These are phyloP conservation scores for Solen grandis DNA, from an alignment of 1,140 invertebrate species.

Conservation along the genomic window DNA sequence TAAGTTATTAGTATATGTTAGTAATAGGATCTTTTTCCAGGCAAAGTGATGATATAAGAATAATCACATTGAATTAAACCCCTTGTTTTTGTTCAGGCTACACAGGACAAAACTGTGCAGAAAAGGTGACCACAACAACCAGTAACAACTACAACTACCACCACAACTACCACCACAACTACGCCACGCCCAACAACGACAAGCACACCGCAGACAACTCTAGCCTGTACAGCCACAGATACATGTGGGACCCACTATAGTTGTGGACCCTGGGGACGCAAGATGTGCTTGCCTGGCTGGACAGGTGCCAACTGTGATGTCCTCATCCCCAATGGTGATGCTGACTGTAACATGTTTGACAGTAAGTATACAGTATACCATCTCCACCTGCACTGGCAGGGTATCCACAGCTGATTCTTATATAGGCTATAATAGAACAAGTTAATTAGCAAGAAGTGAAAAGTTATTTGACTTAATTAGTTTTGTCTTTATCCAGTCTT, in stretches of 20 bases:
- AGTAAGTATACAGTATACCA: too few species aligned
- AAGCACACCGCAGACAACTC: not conserved
- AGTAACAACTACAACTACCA: too few species aligned
- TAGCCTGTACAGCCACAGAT: conserved; percentile 20
- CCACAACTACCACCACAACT: conserved; percentile 10
- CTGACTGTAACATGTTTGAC: conserved; percentile 48
- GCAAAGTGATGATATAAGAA: not conserved
- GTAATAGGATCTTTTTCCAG: not conserved
- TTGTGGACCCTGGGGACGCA: conserved; percentile 27
- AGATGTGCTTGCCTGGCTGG: conserved; percentile 35
- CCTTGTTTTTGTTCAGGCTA: not conserved
- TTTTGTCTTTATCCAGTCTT: too few species aligned
- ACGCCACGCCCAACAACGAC: conserved; percentile 28
- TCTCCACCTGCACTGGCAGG: too few species aligned
- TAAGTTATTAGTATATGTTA: not conserved
- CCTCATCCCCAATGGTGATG: not conserved
- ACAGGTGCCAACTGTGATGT: conserved; percentile 37
- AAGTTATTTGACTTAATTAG: too few species aligned
- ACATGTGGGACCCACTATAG: conserved; percentile 39
- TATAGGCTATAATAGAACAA: too few species aligned
- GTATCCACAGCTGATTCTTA: too few species aligned
- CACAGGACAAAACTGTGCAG: conserved; percentile 22
- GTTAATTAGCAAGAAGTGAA: too few species aligned
- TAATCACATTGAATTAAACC: not conserved
- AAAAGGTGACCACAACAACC: not conserved